Percentiles rank a stretch among this genome's conserved stretches.
phyloP scores from a whole-genome alignment of 2,888 invertebrate genomes.

The Glomeris marginata region DNA sequence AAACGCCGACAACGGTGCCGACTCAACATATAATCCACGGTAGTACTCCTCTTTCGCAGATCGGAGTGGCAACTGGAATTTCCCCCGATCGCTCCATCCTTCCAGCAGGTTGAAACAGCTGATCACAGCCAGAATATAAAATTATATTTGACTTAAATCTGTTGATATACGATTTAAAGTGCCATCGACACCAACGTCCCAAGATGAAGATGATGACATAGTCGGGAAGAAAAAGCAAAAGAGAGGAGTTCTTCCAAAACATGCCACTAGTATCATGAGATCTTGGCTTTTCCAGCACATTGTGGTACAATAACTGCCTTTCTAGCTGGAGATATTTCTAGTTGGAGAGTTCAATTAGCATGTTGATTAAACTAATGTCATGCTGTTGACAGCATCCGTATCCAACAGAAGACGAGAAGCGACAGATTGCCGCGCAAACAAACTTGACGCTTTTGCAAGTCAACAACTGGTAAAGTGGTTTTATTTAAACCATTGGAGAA shows the following conservation, averaged over 20 bases:
- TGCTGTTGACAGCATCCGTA: slow-evolving; percentile 60
- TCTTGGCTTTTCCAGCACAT: slow-evolving; percentile 94
- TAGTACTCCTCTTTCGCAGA: slow-evolving; percentile 72
- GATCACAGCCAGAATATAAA: neutral
- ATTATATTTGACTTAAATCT: slow-evolving; percentile 3
- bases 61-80: slow-evolving; percentile 51
- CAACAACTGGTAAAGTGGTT: slow-evolving; percentile 48
- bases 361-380: slow-evolving; percentile 4
- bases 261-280: slow-evolving; percentile 90
- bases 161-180: slow-evolving; percentile 12
- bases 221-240: slow-evolving; percentile 47
- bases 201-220: slow-evolving; percentile 39
- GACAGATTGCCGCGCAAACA: slow-evolving; percentile 74
- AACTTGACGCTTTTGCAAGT: slow-evolving; percentile 76
- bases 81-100: slow-evolving; percentile 24
- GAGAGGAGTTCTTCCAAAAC: slow-evolving; percentile 83
- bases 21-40: slow-evolving; percentile 48
- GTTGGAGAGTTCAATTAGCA: neutral
- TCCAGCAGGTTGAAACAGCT: slow-evolving; percentile 10
- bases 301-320: slow-evolving; percentile 49
- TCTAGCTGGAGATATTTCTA: neutral
- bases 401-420: slow-evolving; percentile 87
- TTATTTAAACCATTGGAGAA: neutral
- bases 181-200: slow-evolving; percentile 15
- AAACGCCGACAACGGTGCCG: slow-evolving; percentile 14